Evolutionary conservation across 1,140 invertebrate genomes (phyloP), one percentile per base, ranked within the genome.

Genomic region (Parasteatoda tepidariorum): DNA sequence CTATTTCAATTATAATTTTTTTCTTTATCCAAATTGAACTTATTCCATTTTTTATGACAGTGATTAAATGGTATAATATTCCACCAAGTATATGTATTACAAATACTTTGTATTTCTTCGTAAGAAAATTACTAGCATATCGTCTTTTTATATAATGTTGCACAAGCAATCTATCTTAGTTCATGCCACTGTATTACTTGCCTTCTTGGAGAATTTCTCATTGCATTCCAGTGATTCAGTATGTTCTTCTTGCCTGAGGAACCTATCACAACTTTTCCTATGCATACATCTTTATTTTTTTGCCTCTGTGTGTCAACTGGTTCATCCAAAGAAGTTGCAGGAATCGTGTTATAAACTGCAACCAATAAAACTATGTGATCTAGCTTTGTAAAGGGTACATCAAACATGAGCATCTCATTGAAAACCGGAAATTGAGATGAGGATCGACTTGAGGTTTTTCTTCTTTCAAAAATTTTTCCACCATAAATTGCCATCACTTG

Each of bases 381-480:
- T 13, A 83, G 59, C 24, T 83, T 83, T n/a, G 79, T 48, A 62
- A 55, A 64, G 3, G 79, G 79, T 34, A 73, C 79, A 18, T 83
- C 79, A 41, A 83, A 83, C 79, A 83, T 83, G 3, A 83, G 24
- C 79, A 83, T 83, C 54, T 83, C 79, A n/a, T 83, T 83, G 30
- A 83, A 83, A n/a, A 83, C 57, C 24, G 79, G 79, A 66, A 55
- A 64, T 22, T 70, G 28, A 1, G 55, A 73, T 2, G 41, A 73
- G 9, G 81, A 24, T 41, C 57, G 28, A 9, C 28, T 62, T 13
- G 67, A 73, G n/a, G 81, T 83, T 24, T 83, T 83, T 9, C 70
- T 62, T 74, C 59, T 73, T 22, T 83, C 70, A 34, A 73, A 54
- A 33, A 83, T 67, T 66, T 74, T 83, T 48, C 81, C 81, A n/a